Evolutionary conservation across 64 coral and sea anemone genomes (phyloP), one percentile per base, ranked within the genome.

Genomic region (Montipora efflorescens): DNA sequence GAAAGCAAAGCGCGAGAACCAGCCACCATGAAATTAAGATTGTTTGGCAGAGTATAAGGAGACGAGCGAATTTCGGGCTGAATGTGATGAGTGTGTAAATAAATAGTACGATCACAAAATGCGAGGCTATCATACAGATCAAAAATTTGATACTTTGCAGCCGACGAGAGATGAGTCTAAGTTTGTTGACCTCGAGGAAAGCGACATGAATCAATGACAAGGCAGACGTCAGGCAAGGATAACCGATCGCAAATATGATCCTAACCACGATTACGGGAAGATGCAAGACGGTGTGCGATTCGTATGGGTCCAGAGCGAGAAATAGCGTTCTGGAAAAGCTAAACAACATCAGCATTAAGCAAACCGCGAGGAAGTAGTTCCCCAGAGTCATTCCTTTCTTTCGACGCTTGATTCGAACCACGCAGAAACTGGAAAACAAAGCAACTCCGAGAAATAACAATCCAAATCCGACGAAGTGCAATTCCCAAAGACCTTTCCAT

Each of bases 121-220:
- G 95, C 51, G 83, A 45, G 50, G 81, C 53, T 18, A 96, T 96
- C 14, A 96, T 82, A 1, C 57, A 78, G 1, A 78, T 76, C 13
- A 96, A 78, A 44, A 96, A 96, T 77, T 96, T 96, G n/a, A 91
- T 75, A 64, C 93, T 96, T 48, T 96, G 92, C 18, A 96, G 92
- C 55, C 92, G 93, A 72, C 79, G 90, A 1, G 89, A 74, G 15
- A 96, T 91, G 0, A 79, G 23, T 21, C 78, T 23, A 4, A 96
- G 74, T 67, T 88, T 91, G 67, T 96, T 96, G 2, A 96, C 95
- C 72, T 96, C 87, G 14, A 96, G 84, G 79, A 96, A 96, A 16
- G 95, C 95, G 68, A 96, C 87, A 45, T 96, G 87, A 87, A 96
- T 96, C 19, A 96, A 88, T 2, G 95, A 91, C 49, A 96, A 94